These are phyloP conservation scores for Irena cyanogastra DNA, from an alignment of 2,113 vertebrate species.

Conservation along the genomic window DNA sequence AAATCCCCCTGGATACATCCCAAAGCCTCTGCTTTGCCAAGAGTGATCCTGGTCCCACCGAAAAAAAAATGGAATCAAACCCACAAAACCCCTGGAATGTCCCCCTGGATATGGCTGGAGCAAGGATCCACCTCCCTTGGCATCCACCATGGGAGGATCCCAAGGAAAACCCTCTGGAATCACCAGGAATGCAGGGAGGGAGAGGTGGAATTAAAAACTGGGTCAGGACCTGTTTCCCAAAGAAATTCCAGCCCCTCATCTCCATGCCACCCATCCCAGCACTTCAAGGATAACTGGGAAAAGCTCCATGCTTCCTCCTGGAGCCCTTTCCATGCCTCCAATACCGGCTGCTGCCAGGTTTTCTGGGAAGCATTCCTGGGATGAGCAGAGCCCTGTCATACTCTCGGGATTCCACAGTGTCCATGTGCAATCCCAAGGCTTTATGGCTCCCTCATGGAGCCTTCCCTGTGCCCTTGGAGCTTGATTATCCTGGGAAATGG, in stretches of 20 bases:
- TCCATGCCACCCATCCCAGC: neutral
- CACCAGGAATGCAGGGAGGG: neutral
- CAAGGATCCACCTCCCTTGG: neutral
- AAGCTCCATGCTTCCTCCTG: neutral
- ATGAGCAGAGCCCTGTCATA: neutral
- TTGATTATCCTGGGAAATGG: slow-evolving; percentile 60
- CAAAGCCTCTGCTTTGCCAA: neutral
- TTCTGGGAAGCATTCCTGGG: neutral
- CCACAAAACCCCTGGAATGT: neutral
- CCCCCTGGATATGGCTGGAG: too few relatives aligned
- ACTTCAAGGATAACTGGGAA: neutral
- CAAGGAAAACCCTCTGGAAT: neutral
- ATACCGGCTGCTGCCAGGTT: fast-evolving
- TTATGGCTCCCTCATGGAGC: neutral
- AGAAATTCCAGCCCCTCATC: neutral
- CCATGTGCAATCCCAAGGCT: neutral
- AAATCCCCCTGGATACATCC: too few relatives aligned
- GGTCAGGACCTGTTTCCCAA: neutral
- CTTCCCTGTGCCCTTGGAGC: slow-evolving; percentile 57
- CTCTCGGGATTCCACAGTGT: neutral
- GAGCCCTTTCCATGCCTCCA: neutral
- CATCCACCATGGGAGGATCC: neutral
- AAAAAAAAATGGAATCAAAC: neutral
- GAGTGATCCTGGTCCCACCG: neutral
- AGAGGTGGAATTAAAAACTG: neutral